Conservation (phyloP, 2,113 vertebrate genomes). For the Ophiodon elongatus region DNA sequence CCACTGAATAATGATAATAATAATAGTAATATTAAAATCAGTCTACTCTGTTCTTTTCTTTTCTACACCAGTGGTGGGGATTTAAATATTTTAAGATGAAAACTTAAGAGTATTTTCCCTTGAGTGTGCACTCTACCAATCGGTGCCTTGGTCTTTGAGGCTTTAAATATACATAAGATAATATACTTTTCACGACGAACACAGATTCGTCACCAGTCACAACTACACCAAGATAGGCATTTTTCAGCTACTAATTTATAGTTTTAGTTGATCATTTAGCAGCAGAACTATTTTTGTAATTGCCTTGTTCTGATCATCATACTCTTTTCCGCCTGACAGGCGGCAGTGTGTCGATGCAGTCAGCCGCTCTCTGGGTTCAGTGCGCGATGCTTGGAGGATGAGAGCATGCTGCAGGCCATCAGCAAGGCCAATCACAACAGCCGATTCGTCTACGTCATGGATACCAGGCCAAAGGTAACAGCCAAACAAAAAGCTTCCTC, state of each 20-base stretch:
- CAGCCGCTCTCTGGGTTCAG: constrained; percentile 98
- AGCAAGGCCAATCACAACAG: constrained; percentile 95
- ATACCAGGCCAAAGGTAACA: constrained; percentile 94
- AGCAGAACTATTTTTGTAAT: background rate
- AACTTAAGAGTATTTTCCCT: no score
- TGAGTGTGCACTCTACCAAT: background rate
- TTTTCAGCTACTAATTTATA: background rate
- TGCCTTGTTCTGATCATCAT: background rate
- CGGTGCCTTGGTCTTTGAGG: background rate
- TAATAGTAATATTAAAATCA: no score
- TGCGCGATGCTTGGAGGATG: constrained; percentile 96
- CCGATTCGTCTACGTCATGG: constrained; percentile 95
- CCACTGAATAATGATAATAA: no score
- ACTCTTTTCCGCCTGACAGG: constrained; percentile 79
- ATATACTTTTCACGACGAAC: background rate
- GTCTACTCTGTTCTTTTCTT: no score
- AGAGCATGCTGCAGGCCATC: constrained; percentile 96
- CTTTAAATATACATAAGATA: background rate
- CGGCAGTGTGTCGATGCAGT: constrained; percentile 96
- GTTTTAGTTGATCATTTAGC: background rate
- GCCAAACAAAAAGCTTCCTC: background rate
- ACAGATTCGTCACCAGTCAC: no score
- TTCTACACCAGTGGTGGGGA: no score
- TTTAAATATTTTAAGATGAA: no score
- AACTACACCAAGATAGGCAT: background rate